These are phyloP conservation scores for Stramonita haemastoma DNA, from an alignment of 2,888 invertebrate species.

Conservation along the genomic window DNA sequence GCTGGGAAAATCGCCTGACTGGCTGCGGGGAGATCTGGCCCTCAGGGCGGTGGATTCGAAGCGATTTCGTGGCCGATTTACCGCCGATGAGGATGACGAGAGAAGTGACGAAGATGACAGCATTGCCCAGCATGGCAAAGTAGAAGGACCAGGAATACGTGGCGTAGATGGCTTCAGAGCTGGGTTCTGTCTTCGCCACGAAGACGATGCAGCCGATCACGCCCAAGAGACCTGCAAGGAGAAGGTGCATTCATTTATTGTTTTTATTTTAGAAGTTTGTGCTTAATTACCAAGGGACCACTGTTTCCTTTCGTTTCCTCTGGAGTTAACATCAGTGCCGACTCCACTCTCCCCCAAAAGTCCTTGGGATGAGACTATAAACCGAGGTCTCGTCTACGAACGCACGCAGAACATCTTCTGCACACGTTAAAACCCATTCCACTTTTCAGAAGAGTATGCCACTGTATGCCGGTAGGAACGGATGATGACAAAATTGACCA, in stretches of 20 bases:
- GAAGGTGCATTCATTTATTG: background rate
- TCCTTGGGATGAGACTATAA: too few relatives aligned
- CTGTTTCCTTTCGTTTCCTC: too few relatives aligned
- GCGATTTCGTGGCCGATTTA: background rate
- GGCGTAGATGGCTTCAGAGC: background rate
- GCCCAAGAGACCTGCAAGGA: background rate
- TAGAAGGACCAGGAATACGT: slow-evolving; percentile 29
- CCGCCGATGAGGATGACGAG: slow-evolving; percentile 12
- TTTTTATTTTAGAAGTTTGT: background rate
- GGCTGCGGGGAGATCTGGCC: background rate
- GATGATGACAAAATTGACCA: too few relatives aligned
- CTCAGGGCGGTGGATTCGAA: background rate
- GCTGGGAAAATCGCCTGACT: background rate
- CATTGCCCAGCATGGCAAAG: background rate
- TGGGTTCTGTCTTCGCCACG: background rate
- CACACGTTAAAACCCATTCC: too few relatives aligned
- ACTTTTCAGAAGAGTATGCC: too few relatives aligned
- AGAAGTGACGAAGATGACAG: slow-evolving; percentile 12
- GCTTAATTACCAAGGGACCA: too few relatives aligned
- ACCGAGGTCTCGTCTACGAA: too few relatives aligned
- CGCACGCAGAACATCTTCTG: too few relatives aligned
- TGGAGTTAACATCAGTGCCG: too few relatives aligned
- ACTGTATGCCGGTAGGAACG: too few relatives aligned
- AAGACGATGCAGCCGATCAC: slow-evolving; percentile 21
- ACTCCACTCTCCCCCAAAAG: too few relatives aligned